These are phyloP conservation scores for Fratercula arctica DNA, from an alignment of 2,797 vertebrate genomes.

Conservation along the genomic window DNA sequence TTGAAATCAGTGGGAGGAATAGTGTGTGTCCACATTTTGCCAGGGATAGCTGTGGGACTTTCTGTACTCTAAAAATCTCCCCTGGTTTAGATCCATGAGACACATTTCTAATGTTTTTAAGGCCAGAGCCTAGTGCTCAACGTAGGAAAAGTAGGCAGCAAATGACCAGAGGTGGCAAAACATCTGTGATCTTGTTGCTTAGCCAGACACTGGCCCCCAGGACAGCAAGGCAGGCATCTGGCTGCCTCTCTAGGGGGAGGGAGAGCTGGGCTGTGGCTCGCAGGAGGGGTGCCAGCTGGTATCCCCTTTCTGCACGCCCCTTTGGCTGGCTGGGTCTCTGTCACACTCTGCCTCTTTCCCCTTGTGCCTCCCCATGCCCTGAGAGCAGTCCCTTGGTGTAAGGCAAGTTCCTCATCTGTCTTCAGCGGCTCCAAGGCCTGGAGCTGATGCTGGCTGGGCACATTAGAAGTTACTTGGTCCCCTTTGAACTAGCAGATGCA, in stretches of 20 bases:
- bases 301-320: background rate
- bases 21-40: background rate
- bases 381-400: background rate
- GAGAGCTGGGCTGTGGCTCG: background rate
- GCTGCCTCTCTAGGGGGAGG: background rate
- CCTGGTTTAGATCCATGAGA: background rate
- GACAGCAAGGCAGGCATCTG: background rate
- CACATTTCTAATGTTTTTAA: background rate
- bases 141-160: background rate
- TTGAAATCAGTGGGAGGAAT: background rate
- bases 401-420: background rate
- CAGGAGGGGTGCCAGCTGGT: background rate
- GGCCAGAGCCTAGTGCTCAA: background rate
- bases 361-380: accelerated
- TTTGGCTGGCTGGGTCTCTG: background rate
- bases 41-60: background rate
- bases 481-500: background rate
- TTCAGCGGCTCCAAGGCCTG: background rate
- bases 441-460: background rate
- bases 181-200: background rate
- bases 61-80: background rate
- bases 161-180: background rate
- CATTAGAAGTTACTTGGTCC: background rate
- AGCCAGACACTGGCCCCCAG: background rate
- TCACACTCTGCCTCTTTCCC: background rate